phyloP scores from a whole-genome alignment of 1,140 invertebrate genomes.

The Agrilus planipennis region DNA sequence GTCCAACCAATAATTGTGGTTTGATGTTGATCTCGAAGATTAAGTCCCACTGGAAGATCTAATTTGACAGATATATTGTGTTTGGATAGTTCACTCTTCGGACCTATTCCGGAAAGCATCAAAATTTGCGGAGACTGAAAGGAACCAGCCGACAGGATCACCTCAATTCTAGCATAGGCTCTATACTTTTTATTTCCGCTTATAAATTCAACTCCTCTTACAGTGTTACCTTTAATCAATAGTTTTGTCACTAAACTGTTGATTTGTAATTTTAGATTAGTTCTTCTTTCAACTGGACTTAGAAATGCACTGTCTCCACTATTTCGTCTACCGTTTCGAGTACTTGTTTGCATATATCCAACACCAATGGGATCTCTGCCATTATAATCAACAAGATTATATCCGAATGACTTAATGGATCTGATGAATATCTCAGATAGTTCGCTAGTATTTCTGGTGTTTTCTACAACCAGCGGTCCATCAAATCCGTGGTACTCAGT shows the following conservation, averaged over 20 bases:
- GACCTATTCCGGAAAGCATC: slow-evolving; percentile 67
- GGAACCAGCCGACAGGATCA: slow-evolving; percentile 56
- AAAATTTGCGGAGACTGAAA: slow-evolving; percentile 65
- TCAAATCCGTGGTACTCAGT: slow-evolving; percentile 1
- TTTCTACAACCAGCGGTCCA: slow-evolving; percentile 6
- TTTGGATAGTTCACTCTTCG: slow-evolving; percentile 39
- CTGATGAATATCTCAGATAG: slow-evolving; percentile 7
- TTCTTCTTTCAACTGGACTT: slow-evolving; percentile 31
- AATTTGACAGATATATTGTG: slow-evolving; percentile 28
- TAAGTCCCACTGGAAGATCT: slow-evolving; percentile 39
- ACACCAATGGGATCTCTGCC: slow-evolving; percentile 10
- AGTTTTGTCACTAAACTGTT: slow-evolving; percentile 33
- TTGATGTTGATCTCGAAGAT: slow-evolving; percentile 40
- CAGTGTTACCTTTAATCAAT: slow-evolving; percentile 24
- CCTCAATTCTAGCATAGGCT: slow-evolving; percentile 46
- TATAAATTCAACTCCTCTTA: slow-evolving; percentile 43
- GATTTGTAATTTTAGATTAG: slow-evolving; percentile 39
- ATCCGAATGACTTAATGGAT: slow-evolving; percentile 10
- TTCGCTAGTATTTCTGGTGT: neutral
- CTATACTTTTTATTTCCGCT: slow-evolving; percentile 31
- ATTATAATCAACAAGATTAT: slow-evolving; percentile 8
- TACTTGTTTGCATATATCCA: slow-evolving; percentile 9
- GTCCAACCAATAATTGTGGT: slow-evolving; percentile 27
- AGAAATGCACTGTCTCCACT: slow-evolving; percentile 40
- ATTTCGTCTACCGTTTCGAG: slow-evolving; percentile 35